Base-by-base conservation (phyloP, 2,797 vertebrate species). In the Sebastiscus albofasciatus region DNA sequence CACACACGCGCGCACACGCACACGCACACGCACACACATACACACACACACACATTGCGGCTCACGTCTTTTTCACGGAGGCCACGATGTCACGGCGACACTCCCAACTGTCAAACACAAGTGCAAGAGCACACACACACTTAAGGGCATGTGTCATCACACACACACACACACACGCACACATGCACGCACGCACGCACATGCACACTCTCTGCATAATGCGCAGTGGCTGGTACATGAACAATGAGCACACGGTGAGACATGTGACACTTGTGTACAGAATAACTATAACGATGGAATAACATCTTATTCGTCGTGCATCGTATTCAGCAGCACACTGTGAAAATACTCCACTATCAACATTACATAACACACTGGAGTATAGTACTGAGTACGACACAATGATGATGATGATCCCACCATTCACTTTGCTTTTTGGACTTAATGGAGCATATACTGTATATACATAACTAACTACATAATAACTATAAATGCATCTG, bases 81-180 rank as follows among this genome's bases (percentile, higher is more conserved):
- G 90, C 91, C 91, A 87, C 89, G 65, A 78, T 94, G 93, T 93
- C 93, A 91, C 65, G 1, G 72, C 36, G 79, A 91, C 92, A 92
- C 92, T 92, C 92, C 90, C 90, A 90, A 91, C 91, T 93, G 93
- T 94, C 94, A 94, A 88, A 89, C 86, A 87, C 58, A 11, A 79
- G 87, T 80, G 86, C 61, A 80, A 77, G 86, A 91, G 89, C 89
- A 82, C 87, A 90, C 89, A 84, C 85, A 90, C 89, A 84, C 85
- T 87, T 36, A 67, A 67, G 26, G 73, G 67, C 89, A 83, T 80
- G 83, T 91, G 90, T 88, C 88, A 82, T 69, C 77, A 56, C 76
- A 67, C 79, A 65, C 83, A 24, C 24, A 24, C 24, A 24, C 24
- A 24, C 24, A 24, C 24, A 24, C 24, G 2, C 24, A 24, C 24